Conservation (phyloP, 2,113 vertebrate species). For the Anoura caudifer region DNA sequence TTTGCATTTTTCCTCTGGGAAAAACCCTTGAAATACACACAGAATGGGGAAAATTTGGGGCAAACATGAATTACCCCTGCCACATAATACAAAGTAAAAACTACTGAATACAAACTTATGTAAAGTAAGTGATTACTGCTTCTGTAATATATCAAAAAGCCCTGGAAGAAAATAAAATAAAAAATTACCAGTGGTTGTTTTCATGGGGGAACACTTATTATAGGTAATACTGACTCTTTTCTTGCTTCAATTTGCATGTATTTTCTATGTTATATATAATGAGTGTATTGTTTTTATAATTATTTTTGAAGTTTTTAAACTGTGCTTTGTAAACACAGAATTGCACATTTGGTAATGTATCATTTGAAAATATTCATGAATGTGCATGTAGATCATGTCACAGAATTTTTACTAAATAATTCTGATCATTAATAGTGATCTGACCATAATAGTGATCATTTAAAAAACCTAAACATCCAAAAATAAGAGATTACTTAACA, state of each 20-base stretch:
- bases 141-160: background rate
- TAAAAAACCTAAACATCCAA: background rate
- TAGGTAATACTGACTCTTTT: background rate
- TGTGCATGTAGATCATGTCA: background rate
- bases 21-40: background rate
- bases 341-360: background rate
- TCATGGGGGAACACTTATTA: background rate
- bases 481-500: background rate
- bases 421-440: no score
- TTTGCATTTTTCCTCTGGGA: background rate
- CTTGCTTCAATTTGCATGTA: background rate
- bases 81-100: background rate
- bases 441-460: background rate
- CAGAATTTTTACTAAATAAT: background rate
- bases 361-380: background rate
- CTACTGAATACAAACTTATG: background rate
- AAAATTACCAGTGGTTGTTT: background rate
- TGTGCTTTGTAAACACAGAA: background rate
- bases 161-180: background rate
- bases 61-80: background rate
- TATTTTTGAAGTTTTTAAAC: background rate
- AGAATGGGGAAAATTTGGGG: background rate
- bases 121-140: background rate
- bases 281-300: background rate
- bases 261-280: background rate